Conservation (phyloP, 2,888 invertebrate species). For the Choreutis nemorana region DNA sequence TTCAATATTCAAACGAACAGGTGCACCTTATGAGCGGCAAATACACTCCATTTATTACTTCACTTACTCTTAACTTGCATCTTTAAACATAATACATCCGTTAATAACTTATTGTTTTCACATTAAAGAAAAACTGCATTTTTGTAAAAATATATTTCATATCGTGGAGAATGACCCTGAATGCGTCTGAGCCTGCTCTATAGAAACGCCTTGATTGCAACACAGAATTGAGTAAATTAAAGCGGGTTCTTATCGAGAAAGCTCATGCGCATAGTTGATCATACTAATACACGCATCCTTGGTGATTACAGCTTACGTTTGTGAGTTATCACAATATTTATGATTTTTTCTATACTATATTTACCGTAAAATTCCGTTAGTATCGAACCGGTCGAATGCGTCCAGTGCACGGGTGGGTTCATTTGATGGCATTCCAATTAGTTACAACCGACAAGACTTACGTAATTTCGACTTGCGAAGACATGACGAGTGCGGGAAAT, state of each 20-base stretch:
- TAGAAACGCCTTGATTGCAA: no score
- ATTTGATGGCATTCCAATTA: slow-evolving; percentile 37
- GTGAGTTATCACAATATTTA: slow-evolving; percentile 22
- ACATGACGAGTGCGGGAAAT: slow-evolving; percentile 14
- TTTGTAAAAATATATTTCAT: neutral
- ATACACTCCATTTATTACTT: slow-evolving; percentile 24
- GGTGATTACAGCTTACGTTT: slow-evolving; percentile 24
- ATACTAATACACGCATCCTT: slow-evolving; percentile 21
- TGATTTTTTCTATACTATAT: slow-evolving; percentile 48
- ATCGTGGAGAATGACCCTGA: no score
- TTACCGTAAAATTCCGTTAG: slow-evolving; percentile 37
- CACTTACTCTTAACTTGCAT: slow-evolving; percentile 5
- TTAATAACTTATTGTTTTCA: neutral
- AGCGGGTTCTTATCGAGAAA: neutral
- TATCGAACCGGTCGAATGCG: slow-evolving; percentile 30
- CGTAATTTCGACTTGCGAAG: slow-evolving; percentile 36
- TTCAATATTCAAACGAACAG: slow-evolving; percentile 25
- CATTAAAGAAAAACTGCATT: neutral
- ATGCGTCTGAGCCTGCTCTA: no score
- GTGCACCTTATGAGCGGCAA: slow-evolving; percentile 15
- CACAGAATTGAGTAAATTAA: no score
- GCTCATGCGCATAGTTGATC: no score
- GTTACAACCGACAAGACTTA: slow-evolving; percentile 35
- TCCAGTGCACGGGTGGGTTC: slow-evolving; percentile 22
- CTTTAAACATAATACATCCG: no score